Evolutionary conservation across 2,797 vertebrate species (phyloP), one percentile per base, ranked within the genome.

Genomic region (Sarcoramphus papa): DNA sequence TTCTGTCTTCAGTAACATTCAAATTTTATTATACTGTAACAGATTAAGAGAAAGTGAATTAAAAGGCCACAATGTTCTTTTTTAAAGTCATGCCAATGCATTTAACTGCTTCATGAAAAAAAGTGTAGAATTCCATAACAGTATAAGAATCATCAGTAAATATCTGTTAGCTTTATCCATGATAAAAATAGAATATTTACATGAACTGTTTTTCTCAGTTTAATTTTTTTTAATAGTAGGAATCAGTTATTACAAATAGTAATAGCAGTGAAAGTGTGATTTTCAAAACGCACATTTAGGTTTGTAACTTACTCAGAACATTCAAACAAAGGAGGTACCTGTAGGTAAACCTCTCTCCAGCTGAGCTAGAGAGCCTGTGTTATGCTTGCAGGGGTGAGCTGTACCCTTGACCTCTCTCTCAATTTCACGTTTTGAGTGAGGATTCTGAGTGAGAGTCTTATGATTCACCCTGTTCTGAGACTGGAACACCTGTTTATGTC

Each of bases 1-100:
- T 81, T 28, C 76, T 94, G 85, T 93, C 93, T 96, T 91, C 88
- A 95, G 88, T 68, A 87, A 62, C 73, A 85, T 95, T 89, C 51
- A 81, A 48, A 83, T 92, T 93, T 96, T 92, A 96, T 92, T 89
- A 53, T 93, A 62, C 21, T 31, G 31, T 70, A 94, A 47, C 31
- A 70, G 74, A 70, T 73, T 93, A 93, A 96, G 30, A 91, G 51
- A 85, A 94, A 93, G 65, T 25, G 68, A 93, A 93, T 76, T 92
- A 78, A 92, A 97, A 96, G n/a, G 94, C 11, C 53, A 95, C 40
- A 57, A 10, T 82, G 37, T 60, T 92, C 63, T 94, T 74, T 73
- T 81, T 85, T 77, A 21, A 97, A 96, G 67, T 91, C 50, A 59
- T 30, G 50, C 45, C 78, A 93, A 82, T 33, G 54, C 59, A 68